A percentile compares a stretch with the other conserved stretches of the same genome.
Conservation (phyloP, 2,797 vertebrate species). For the Microchirus variegatus region DNA sequence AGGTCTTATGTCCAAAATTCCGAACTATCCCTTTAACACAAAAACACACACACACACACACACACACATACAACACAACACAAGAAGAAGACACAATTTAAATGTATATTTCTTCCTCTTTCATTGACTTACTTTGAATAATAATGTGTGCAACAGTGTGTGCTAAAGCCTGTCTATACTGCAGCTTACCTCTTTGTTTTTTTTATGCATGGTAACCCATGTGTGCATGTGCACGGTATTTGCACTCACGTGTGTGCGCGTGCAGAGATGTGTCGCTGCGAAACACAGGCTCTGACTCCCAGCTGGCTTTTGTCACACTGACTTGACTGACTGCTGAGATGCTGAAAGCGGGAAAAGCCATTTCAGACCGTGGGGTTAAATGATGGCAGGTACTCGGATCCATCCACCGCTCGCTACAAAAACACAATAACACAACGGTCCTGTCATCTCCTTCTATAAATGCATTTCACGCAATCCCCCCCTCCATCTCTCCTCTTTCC, state of each 20-base stretch:
- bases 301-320: conserved; percentile 70
- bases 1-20: too few species aligned
- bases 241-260: conserved; percentile 20
- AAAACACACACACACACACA: conserved; percentile 15
- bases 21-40: conserved; percentile 21
- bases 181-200: conserved; percentile 41
- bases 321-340: conserved; percentile 69
- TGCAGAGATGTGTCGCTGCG: conserved; percentile 35
- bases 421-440: conserved; percentile 62
- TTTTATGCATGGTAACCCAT: conserved; percentile 28
- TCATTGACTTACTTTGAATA: conserved; percentile 36
- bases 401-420: conserved; percentile 54
- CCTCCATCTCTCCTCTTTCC: conserved; percentile 24
- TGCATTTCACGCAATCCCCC: conserved; percentile 50
- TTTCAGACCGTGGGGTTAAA: conserved; percentile 65
- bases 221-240: conserved; percentile 58
- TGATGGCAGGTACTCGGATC: conserved; percentile 68
- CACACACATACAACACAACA: conserved; percentile 15
- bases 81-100: conserved; percentile 8
- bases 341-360: conserved; percentile 64
- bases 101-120: conserved; percentile 9
- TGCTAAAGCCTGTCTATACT: conserved; percentile 15
- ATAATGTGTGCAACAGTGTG: conserved; percentile 35
- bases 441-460: conserved; percentile 72
- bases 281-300: conserved; percentile 63